These are phyloP conservation scores for Uropsilus gracilis DNA, from an alignment of 2,113 vertebrate species.

Conservation along the genomic window DNA sequence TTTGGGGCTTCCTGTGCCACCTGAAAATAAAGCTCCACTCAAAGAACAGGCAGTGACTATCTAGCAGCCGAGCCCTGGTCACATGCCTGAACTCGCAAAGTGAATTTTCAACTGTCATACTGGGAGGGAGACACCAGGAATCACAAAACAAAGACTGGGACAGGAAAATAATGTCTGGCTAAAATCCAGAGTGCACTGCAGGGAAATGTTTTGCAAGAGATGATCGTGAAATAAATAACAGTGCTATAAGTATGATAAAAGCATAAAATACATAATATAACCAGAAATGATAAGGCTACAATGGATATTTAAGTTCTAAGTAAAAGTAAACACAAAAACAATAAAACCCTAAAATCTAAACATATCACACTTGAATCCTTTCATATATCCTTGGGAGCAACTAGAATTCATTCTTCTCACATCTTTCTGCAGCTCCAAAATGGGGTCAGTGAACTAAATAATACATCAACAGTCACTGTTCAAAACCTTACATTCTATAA, in stretches of 20 bases:
- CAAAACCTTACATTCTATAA: neutral
- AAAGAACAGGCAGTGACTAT: neutral
- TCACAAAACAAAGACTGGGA: neutral
- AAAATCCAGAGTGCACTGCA: neutral
- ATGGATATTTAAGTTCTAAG: neutral
- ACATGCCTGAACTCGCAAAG: neutral
- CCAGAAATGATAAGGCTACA: neutral
- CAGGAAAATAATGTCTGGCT: neutral
- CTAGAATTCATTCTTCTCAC: neutral
- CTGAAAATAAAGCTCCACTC: neutral
- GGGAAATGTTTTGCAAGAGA: conserved; percentile 28
- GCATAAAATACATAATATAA: neutral
- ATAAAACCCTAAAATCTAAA: neutral
- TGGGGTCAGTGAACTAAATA: neutral
- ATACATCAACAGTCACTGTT: neutral
- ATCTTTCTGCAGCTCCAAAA: neutral
- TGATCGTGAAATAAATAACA: neutral
- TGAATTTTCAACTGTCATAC: neutral
- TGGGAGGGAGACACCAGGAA: neutral
- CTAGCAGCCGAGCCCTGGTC: neutral
- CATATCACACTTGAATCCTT: neutral
- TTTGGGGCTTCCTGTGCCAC: conserved; percentile 3
- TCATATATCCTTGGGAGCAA: neutral
- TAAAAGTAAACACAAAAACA: neutral
- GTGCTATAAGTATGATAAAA: neutral